phyloP scores from a whole-genome alignment of 2,113 vertebrate genomes.

The Urocitellus parryii region DNA sequence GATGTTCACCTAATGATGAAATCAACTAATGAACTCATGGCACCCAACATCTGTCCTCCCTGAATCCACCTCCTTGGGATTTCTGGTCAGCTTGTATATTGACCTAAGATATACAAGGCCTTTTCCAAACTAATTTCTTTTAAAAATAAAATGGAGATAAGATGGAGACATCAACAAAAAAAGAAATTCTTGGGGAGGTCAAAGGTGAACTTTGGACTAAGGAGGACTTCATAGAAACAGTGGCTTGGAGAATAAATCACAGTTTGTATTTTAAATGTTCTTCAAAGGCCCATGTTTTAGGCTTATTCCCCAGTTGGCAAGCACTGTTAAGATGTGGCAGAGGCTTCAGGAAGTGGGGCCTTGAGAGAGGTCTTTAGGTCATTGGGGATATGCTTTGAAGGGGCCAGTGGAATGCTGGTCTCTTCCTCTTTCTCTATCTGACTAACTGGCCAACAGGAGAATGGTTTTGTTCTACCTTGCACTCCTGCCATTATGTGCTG shows the following conservation, averaged over 20 bases:
- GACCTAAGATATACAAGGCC: neutral
- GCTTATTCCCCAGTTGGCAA: neutral
- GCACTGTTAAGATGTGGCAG: neutral
- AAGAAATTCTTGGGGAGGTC: neutral
- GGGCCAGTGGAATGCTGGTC: neutral
- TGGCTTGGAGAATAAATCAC: neutral
- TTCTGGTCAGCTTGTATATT: neutral
- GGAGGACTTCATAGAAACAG: neutral
- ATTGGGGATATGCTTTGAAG: neutral
- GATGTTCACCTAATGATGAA: neutral
- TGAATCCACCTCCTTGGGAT: neutral
- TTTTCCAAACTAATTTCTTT: neutral
- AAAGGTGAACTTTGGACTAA: neutral
- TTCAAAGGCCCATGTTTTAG: neutral
- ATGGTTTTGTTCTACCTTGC: neutral
- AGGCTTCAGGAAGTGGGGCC: neutral
- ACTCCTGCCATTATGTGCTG: neutral
- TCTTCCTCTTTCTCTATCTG: neutral
- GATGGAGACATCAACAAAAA: neutral
- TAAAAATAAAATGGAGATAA: constrained; percentile 4
- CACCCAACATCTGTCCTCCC: neutral
- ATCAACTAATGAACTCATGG: neutral
- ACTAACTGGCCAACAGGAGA: neutral
- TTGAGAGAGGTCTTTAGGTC: neutral
- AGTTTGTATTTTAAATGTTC: neutral